phyloP scores from a whole-genome alignment of 2,113 vertebrate genomes.

The Pterocles gutturalis region DNA sequence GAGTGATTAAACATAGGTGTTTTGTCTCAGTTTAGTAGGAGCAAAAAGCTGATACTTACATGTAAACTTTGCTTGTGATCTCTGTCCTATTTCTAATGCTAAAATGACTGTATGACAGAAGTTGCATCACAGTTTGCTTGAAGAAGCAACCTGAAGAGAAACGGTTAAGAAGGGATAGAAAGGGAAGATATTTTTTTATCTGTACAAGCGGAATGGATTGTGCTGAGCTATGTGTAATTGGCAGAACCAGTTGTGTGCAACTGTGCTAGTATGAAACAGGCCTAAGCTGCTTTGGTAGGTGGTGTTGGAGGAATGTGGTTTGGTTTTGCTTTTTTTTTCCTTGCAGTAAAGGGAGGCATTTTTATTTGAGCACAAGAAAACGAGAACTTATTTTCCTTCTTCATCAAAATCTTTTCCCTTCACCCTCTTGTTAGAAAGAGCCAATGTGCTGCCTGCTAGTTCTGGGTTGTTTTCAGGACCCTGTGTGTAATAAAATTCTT shows the following conservation, averaged over 20 bases:
- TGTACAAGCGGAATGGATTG: neutral
- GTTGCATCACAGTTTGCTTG: neutral
- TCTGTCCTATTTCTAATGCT: neutral
- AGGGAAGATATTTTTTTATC: neutral
- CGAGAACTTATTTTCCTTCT: neutral
- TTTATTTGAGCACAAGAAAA: neutral
- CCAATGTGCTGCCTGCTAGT: neutral
- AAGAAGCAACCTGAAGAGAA: neutral
- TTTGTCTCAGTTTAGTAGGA: neutral
- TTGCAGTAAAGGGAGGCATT: neutral
- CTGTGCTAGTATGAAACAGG: neutral
- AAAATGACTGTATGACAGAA: neutral
- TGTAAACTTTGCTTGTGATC: neutral
- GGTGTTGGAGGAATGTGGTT: neutral
- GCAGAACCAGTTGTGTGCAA: neutral
- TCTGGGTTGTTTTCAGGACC: neutral
- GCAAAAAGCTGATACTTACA: neutral
- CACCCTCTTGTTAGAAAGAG: neutral
- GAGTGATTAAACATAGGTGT: neutral
- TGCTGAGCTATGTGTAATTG: neutral
- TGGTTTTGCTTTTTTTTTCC: neutral
- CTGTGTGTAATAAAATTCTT: neutral
- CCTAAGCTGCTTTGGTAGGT: neutral
- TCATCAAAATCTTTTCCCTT: neutral
- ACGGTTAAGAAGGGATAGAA: neutral